Conservation (phyloP, 1,140 invertebrate genomes). For the Glossosoma conforme region DNA sequence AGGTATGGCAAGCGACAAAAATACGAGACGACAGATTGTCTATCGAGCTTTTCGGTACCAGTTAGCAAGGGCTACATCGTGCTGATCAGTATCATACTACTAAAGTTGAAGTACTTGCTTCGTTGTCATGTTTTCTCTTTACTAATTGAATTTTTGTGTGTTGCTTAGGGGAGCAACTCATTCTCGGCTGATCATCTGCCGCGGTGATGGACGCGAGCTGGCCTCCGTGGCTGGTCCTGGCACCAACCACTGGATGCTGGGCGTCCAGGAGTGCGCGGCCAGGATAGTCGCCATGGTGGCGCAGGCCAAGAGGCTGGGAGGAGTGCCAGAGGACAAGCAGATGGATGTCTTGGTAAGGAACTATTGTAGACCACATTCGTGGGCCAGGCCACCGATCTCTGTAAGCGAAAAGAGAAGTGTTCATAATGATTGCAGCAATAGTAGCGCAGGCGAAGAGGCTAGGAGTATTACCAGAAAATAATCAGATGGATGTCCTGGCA, state of each 20-base stretch:
- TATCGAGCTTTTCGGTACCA: no score
- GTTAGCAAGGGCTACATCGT: no score
- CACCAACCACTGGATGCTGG: slow-evolving; percentile 83
- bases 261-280: slow-evolving; percentile 69
- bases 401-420: slow-evolving; percentile 77
- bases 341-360: slow-evolving; percentile 72
- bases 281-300: slow-evolving; percentile 72
- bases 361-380: slow-evolving; percentile 56
- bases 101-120: no score
- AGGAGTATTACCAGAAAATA: slow-evolving; percentile 56
- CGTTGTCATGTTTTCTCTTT: background rate
- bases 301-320: slow-evolving; percentile 61
- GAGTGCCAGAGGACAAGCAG: slow-evolving; percentile 54
- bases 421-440: slow-evolving; percentile 69
- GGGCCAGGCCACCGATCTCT: slow-evolving; percentile 78
- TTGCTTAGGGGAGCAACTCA: slow-evolving; percentile 71
- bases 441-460: slow-evolving; percentile 63
- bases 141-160: background rate
- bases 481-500: slow-evolving; percentile 66
- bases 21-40: no score
- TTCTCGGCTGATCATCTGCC: slow-evolving; percentile 71
- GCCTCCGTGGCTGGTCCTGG: slow-evolving; percentile 61
- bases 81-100: no score
- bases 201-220: slow-evolving; percentile 64
- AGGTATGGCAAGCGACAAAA: no score